Base-by-base conservation (phyloP, 2,797 vertebrate species). In the Darevskia mixta region DNA sequence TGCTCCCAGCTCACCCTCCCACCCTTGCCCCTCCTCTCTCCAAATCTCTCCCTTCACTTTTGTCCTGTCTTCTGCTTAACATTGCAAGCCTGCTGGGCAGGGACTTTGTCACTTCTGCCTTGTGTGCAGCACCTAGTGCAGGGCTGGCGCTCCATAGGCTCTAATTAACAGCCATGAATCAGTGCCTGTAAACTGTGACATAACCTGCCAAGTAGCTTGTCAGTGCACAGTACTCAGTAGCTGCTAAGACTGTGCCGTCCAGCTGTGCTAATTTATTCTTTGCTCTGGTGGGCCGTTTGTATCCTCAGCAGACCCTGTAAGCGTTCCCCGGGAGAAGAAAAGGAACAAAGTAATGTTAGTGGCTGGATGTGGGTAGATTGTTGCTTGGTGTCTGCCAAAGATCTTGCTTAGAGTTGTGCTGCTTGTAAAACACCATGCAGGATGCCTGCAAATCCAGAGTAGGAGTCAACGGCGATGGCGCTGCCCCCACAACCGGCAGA, bases 161-260 rank as follows among this genome's bases (percentile, higher is more conserved):
- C 79, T 77, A 86, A 89, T 89, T 81, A 55, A 61, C 43, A 77
- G 32, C 32, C 25, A 67, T 76, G 83, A 89, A 89, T 89, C 41
- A 86, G 71, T 69, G 71, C 78, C 43, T 76, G 43, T 72, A 86
- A 67, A 81, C 2, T 18, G 83, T 86, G 88, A 82, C 45, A 86
- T 86, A 89, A 82, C 69, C 43, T 76, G 71, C 58, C 43, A 76
- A 86, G 79, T 43, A 58, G 45, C 78, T 82, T 89, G 83, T 77
- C 76, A 79, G 82, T 71, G 64, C 29, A 25, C 17, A 75, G 58
- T 38, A 11, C 49, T 86, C 72, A 10, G 71, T 49, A 35, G 73
- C 72, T 43, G 83, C 61, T 81, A 69, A 76, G 32, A 15, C 45
- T 41, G 49, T 55, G 61, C 61, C 27, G 13, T 77, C 71, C 83